phyloP scores from a whole-genome alignment of 2,113 vertebrate genomes.

The Dermatemys mawii region DNA sequence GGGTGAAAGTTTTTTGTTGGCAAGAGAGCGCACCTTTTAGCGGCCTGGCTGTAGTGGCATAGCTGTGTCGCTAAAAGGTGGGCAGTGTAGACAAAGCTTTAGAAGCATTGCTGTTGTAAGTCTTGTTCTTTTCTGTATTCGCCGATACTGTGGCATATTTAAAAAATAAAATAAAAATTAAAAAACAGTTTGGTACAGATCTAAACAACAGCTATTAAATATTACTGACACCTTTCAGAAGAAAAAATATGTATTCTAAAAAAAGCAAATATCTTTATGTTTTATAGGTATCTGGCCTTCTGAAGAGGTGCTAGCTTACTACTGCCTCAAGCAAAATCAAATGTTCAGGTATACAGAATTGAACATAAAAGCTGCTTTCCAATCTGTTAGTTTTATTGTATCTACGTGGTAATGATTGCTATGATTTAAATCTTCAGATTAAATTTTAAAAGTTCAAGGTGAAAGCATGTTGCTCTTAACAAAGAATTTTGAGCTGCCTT shows the following conservation, averaged over 20 bases:
- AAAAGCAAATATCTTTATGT: conserved; percentile 26
- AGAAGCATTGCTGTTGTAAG: neutral
- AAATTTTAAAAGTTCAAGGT: conserved; percentile 75
- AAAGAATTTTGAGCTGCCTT: conserved; percentile 81
- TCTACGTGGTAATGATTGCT: conserved; percentile 72
- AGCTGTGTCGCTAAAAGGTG: too few species aligned
- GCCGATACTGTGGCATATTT: neutral
- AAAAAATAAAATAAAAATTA: neutral
- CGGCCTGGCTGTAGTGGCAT: too few species aligned
- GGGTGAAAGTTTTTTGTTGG: too few species aligned
- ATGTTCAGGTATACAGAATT: conserved; percentile 87
- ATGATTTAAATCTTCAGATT: conserved; percentile 75
- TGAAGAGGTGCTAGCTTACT: conserved; percentile 97
- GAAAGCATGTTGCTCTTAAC: conserved; percentile 80
- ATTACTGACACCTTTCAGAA: conserved; percentile 15
- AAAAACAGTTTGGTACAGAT: neutral
- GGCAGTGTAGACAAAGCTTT: too few species aligned
- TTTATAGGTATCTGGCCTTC: conserved; percentile 95
- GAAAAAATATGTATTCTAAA: neutral
- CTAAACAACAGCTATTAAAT: neutral
- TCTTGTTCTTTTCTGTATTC: neutral
- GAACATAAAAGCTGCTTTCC: conserved; percentile 61
- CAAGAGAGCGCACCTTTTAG: too few species aligned
- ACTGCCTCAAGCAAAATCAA: conserved; percentile 91
- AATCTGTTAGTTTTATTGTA: conserved; percentile 63